Evolutionary conservation across 1,140 invertebrate genomes (phyloP).

Genomic region (Bombyx mori): DNA sequence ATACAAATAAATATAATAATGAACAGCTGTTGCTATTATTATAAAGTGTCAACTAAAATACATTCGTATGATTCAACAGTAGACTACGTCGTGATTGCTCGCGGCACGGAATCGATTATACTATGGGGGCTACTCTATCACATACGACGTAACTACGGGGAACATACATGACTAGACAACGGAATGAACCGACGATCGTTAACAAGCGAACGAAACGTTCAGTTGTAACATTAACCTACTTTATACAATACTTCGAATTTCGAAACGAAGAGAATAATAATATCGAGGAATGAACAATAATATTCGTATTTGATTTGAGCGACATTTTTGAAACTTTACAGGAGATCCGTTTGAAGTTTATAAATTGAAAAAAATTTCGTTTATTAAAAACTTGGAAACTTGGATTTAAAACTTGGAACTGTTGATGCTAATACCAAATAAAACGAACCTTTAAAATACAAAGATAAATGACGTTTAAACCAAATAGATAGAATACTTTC

Average conservation of each 20-base stretch:
- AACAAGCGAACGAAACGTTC: conserved; percentile 17
- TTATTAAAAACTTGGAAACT: no score
- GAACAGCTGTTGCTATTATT: no score
- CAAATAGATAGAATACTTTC: no score
- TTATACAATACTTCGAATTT: conserved; percentile 53
- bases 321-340: conserved; percentile 7
- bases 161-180: conserved; percentile 51
- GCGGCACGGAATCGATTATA: conserved; percentile 36
- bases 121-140: conserved; percentile 44
- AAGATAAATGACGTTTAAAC: no score
- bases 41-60: conserved; percentile 1
- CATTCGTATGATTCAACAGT: conserved; percentile 37
- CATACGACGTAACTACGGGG: conserved; percentile 36
- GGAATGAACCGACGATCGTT: conserved; percentile 23
- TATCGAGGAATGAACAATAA: background rate
- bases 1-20: no score
- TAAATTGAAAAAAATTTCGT: background rate
- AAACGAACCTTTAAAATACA: no score
- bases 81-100: conserved; percentile 44
- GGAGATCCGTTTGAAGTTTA: no score
- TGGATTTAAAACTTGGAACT: background rate
- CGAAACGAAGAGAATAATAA: conserved; percentile 10
- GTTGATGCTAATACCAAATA: no score
- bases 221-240: conserved; percentile 56
- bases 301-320: background rate